Conservation (phyloP, 1,140 invertebrate genomes). For the Coptotermes formosanus region DNA sequence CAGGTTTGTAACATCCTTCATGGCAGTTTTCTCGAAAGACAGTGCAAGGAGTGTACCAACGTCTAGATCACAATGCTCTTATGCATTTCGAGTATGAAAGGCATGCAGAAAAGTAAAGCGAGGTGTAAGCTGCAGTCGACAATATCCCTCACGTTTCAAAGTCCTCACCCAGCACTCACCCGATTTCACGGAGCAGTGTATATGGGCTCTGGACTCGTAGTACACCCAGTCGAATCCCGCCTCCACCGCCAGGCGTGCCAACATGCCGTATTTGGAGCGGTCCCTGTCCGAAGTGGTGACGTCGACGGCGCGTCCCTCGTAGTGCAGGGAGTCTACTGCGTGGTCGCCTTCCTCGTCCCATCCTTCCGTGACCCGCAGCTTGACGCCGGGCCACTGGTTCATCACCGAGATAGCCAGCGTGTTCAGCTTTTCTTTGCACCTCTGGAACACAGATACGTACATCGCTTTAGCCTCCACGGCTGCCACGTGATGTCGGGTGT, state of each 20-base stretch:
- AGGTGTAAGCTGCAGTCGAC: too few relatives aligned
- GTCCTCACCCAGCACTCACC: conserved; percentile 60
- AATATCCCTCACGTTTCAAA: too few relatives aligned
- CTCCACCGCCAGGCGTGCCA: conserved; percentile 92
- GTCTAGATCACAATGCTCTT: too few relatives aligned
- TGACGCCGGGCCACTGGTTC: conserved; percentile 96
- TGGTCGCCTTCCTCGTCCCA: conserved; percentile 90
- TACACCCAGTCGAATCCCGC: conserved; percentile 99
- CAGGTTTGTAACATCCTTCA: too few relatives aligned
- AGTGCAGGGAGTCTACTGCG: conserved; percentile 81
- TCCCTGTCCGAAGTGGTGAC: conserved; percentile 93
- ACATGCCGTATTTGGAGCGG: conserved; percentile 89
- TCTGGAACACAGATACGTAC: conserved; percentile 61
- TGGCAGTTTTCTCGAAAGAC: too few relatives aligned
- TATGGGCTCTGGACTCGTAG: conserved; percentile 90
- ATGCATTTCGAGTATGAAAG: too few relatives aligned
- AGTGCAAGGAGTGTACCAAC: too few relatives aligned
- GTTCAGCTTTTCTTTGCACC: conserved; percentile 93
- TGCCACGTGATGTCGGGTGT: too few relatives aligned
- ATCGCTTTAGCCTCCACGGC: neutral
- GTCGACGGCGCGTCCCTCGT: conserved; percentile 94
- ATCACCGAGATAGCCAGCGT: conserved; percentile 93
- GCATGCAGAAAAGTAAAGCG: too few relatives aligned
- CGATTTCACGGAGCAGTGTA: conserved; percentile 97
- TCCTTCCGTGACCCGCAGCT: conserved; percentile 86